Conservation (phyloP, 2,888 invertebrate genomes). For the Drosophila quinaria region DNA sequence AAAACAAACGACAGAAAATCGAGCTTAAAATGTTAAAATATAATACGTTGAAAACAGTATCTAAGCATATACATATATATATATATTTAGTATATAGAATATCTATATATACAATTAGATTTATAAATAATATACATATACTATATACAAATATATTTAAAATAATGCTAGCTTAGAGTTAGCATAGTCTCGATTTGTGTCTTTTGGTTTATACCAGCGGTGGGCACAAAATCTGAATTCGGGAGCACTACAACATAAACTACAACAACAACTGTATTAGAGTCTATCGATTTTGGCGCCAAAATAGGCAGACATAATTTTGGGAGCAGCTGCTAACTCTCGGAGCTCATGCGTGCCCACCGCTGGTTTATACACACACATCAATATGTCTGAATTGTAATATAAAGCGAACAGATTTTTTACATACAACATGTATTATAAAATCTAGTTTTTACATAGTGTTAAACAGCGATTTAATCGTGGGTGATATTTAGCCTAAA, state of each 20-base stretch:
- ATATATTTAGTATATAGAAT: conserved; percentile 37
- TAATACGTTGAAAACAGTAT: conserved; percentile 48
- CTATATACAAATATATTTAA: conserved; percentile 23
- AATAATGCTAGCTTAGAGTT: conserved; percentile 66
- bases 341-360: too few relatives aligned
- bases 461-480: conserved; percentile 85
- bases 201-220: conserved; percentile 58
- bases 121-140: conserved; percentile 16
- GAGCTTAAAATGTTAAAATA: conserved; percentile 64
- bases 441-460: conserved; percentile 78
- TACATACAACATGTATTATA: conserved; percentile 71
- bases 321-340: too few relatives aligned
- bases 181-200: conserved; percentile 66
- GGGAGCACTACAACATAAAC: too few relatives aligned
- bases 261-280: too few relatives aligned
- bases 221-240: too few relatives aligned
- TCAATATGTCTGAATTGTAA: conserved; percentile 68
- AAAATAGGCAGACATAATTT: too few relatives aligned
- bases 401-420: conserved; percentile 60
- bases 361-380: too few relatives aligned
- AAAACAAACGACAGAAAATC: conserved; percentile 35
- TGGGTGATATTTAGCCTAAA: conserved; percentile 86
- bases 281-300: too few relatives aligned
- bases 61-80: conserved; percentile 35
- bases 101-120: conserved; percentile 38